A percentile compares a stretch with the other conserved stretches of the same genome.
Conservation (phyloP, 2,797 vertebrate genomes). For the Cryptoprocta ferox region DNA sequence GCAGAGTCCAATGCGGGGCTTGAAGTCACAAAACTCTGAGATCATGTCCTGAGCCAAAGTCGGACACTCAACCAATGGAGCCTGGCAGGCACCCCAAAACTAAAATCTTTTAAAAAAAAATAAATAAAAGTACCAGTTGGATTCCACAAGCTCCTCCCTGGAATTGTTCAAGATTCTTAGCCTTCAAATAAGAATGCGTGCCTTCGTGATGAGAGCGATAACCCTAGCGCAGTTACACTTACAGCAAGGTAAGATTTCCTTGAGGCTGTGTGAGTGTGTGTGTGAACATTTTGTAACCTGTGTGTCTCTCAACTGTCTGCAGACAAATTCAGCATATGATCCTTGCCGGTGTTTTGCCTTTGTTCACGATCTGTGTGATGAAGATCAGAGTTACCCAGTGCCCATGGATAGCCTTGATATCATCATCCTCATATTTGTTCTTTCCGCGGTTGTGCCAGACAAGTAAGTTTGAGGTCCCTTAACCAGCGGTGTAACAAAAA, state of each 20-base stretch:
- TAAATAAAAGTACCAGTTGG: not conserved
- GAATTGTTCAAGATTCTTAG: not conserved
- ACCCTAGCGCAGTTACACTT: not conserved
- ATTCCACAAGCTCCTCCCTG: not conserved
- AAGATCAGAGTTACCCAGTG: slow-evolving; percentile 90
- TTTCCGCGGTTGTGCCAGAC: slow-evolving; percentile 95
- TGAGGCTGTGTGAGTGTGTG: not conserved
- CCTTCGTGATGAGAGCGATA: not conserved
- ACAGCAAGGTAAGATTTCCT: not conserved
- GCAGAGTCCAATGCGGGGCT: no score
- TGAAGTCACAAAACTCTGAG: no score
- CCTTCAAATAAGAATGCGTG: not conserved
- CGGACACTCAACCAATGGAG: no score
- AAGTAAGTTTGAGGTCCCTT: slow-evolving; percentile 88
- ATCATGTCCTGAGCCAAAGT: no score
- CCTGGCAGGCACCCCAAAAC: no score
- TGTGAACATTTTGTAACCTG: not conserved
- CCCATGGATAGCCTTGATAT: slow-evolving; percentile 92
- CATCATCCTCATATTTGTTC: slow-evolving; percentile 96
- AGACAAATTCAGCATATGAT: slow-evolving; percentile 94
- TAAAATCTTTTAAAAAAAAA: not conserved
- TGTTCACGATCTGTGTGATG: slow-evolving; percentile 94
- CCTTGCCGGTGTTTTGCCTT: slow-evolving; percentile 94
- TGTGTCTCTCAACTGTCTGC: slow-evolving; percentile 5
- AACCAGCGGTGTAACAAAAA: not conserved